Conservation (phyloP, 2,888 invertebrate genomes). For the Trissolcus brochymenae region DNA sequence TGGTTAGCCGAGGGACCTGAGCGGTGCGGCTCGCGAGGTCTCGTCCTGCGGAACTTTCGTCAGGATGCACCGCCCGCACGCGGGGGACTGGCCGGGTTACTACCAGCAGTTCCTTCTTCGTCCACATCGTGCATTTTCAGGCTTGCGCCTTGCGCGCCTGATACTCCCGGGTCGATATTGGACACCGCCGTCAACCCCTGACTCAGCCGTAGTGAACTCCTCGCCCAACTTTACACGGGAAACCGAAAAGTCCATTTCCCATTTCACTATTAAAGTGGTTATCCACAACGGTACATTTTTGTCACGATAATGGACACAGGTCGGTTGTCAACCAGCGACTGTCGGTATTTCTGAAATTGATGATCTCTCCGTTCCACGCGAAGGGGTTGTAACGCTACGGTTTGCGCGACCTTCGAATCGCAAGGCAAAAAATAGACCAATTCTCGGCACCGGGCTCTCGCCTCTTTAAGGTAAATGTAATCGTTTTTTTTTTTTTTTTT, state of each 20-base stretch:
- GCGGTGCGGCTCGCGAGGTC: constrained; percentile 45
- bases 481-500: neutral
- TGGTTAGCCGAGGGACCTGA: constrained; percentile 38
- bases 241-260: neutral
- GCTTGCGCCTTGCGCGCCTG: constrained; percentile 72
- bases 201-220: constrained; percentile 58
- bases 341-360: neutral
- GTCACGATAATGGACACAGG: neutral
- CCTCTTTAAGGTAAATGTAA: neutral
- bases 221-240: constrained; percentile 45
- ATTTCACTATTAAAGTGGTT: neutral
- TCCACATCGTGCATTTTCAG: constrained; percentile 68
- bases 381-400: neutral
- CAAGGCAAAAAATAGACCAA: constrained; percentile 3
- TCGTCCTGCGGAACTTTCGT: constrained; percentile 40
- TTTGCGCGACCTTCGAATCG: constrained; percentile 8
- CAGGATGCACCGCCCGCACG: constrained; percentile 73
- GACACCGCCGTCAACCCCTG: constrained; percentile 65
- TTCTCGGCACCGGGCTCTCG: neutral
- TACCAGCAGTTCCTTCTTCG: constrained; percentile 68
- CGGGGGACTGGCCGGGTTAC: constrained; percentile 75
- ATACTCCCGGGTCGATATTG: constrained; percentile 75
- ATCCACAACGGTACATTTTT: neutral
- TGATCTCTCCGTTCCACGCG: neutral
- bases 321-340: neutral